phyloP scores from a whole-genome alignment of 2,113 vertebrate species.

The Addax nasomaculatus region DNA sequence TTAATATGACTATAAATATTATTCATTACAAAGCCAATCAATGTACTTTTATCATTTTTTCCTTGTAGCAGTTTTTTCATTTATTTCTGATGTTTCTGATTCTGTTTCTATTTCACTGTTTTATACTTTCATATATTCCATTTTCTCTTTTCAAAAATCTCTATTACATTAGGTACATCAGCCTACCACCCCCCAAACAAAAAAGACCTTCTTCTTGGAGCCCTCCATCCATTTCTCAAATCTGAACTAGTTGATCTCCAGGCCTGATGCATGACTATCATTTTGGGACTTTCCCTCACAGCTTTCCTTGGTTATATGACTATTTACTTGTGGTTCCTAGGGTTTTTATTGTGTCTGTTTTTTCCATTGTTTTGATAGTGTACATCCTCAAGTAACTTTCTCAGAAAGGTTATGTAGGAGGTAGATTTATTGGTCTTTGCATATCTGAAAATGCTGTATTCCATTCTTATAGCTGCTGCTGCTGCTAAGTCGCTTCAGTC shows the following conservation, averaged over 20 bases:
- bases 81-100: slow-evolving; percentile 12
- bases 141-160: slow-evolving; percentile 14
- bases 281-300: background rate
- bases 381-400: slow-evolving; percentile 39
- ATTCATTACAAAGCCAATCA: background rate
- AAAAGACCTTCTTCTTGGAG: background rate
- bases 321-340: background rate
- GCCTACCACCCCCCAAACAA: background rate
- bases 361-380: slow-evolving; percentile 13
- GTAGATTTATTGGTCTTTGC: background rate
- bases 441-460: background rate
- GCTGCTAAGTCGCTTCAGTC: too few species aligned
- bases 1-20: slow-evolving; percentile 24
- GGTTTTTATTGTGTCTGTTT: background rate
- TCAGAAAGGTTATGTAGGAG: slow-evolving; percentile 19
- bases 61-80: background rate
- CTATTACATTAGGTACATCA: background rate
- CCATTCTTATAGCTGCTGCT: background rate
- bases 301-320: slow-evolving; percentile 15
- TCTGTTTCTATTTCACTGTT: background rate
- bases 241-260: slow-evolving; percentile 6
- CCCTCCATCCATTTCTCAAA: background rate
- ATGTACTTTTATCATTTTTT: slow-evolving; percentile 4
- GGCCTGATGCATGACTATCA: background rate
- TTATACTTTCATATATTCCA: slow-evolving; percentile 9